These are phyloP conservation scores for Phlogophora meticulosa DNA, from an alignment of 2,888 invertebrate species.

Conservation along the genomic window DNA sequence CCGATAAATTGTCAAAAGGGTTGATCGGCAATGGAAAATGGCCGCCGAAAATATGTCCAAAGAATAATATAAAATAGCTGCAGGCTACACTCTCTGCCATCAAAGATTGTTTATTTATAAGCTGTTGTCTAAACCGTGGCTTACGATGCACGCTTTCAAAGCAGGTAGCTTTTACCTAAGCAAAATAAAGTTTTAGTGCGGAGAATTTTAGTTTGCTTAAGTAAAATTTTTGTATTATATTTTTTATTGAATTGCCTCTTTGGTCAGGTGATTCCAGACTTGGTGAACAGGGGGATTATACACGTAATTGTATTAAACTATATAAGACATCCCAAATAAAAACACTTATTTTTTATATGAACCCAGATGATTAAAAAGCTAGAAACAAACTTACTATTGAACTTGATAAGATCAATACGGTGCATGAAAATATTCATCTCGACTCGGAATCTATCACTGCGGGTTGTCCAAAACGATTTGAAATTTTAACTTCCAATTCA, in stretches of 20 bases:
- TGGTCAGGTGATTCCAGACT: not conserved
- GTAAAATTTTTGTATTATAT: conserved; percentile 17
- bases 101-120: conserved; percentile 78
- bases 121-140: conserved; percentile 38
- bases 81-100: conserved; percentile 72
- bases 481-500: conserved; percentile 1
- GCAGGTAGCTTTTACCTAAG: conserved; percentile 42
- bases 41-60: conserved; percentile 81
- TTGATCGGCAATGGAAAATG: conserved; percentile 87
- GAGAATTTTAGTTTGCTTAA: conserved; percentile 23
- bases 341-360: not conserved
- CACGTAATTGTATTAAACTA: not conserved
- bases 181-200: conserved; percentile 27
- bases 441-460: too few relatives aligned
- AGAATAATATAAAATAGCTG: conserved; percentile 77
- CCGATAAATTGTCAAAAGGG: conserved; percentile 90
- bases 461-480: too few relatives aligned
- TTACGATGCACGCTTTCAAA: conserved; percentile 38
- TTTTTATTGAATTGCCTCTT: conserved; percentile 10
- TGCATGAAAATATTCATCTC: too few relatives aligned
- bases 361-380: too few relatives aligned
- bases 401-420: too few relatives aligned
- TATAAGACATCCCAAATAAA: not conserved
- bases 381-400: too few relatives aligned
- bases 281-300: not conserved